A percentile compares a stretch with the other conserved stretches of the same genome.
Conservation (phyloP, 2,113 vertebrate genomes). For the Axis porcinus region DNA sequence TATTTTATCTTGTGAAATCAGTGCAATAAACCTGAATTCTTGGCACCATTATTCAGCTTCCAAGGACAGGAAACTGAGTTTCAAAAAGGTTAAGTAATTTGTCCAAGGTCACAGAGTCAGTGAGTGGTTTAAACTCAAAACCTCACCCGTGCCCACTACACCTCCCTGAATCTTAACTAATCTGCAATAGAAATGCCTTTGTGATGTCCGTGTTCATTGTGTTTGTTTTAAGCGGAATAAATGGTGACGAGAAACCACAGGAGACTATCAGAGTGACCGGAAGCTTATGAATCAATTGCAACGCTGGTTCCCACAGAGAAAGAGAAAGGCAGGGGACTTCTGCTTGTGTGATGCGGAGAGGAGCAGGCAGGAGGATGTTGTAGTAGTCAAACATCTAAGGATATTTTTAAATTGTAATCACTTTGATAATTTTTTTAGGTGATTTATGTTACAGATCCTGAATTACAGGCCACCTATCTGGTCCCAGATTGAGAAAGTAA, state of each 20-base stretch:
- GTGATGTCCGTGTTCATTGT: neutral
- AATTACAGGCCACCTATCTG: accelerated
- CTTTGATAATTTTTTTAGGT: neutral
- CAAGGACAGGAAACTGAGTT: neutral
- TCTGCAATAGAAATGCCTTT: neutral
- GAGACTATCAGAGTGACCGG: neutral
- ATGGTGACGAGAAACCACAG: neutral
- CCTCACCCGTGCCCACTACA: neutral
- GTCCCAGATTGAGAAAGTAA: neutral
- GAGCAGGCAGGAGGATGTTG: neutral
- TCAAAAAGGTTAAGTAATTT: conserved; percentile 44
- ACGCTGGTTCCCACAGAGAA: neutral
- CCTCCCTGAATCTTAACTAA: neutral
- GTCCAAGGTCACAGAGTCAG: neutral
- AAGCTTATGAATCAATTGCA: neutral
- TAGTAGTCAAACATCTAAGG: neutral
- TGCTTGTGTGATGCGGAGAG: too few species aligned
- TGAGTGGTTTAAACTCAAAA: neutral
- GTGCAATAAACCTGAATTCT: neutral
- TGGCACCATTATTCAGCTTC: neutral
- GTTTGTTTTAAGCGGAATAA: neutral
- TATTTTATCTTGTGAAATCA: conserved; percentile 15
- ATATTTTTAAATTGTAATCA: neutral
- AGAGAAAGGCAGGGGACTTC: neutral
- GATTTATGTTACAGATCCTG: neutral